Conservation (phyloP, 2,888 invertebrate species). For the Pollenia angustigena region DNA sequence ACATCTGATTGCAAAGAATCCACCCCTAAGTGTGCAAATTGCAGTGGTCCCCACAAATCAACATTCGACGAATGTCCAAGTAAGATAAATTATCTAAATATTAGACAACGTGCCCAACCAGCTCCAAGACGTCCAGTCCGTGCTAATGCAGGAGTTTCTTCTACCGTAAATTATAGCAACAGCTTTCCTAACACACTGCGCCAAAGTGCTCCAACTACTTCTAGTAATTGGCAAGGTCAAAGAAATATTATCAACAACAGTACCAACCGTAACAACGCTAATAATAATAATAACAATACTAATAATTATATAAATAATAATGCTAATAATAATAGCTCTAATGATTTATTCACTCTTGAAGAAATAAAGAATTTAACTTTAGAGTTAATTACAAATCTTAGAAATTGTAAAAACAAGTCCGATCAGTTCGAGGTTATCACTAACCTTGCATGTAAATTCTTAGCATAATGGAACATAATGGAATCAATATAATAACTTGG, state of each 20-base stretch:
- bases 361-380: background rate
- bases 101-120: conserved; percentile 12
- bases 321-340: background rate
- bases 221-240: background rate
- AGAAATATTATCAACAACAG: conserved; percentile 2
- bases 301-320: background rate
- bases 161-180: background rate
- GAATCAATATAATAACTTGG: too few species aligned
- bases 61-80: conserved; percentile 18
- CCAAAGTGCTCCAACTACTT: background rate
- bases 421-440: too few species aligned
- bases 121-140: conserved; percentile 3
- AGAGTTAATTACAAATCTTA: conserved; percentile 9
- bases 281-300: too few species aligned
- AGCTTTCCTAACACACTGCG: background rate
- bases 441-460: too few species aligned
- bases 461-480: too few species aligned
- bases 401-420: conserved; percentile 6
- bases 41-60: background rate
- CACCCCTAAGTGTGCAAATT: conserved; percentile 18
- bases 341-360: background rate
- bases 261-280: background rate
- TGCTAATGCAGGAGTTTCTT: background rate
- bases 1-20: conserved; percentile 9
- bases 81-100: background rate